phyloP scores from a whole-genome alignment of 2,888 invertebrate genomes.

The Fabriciana adippe region DNA sequence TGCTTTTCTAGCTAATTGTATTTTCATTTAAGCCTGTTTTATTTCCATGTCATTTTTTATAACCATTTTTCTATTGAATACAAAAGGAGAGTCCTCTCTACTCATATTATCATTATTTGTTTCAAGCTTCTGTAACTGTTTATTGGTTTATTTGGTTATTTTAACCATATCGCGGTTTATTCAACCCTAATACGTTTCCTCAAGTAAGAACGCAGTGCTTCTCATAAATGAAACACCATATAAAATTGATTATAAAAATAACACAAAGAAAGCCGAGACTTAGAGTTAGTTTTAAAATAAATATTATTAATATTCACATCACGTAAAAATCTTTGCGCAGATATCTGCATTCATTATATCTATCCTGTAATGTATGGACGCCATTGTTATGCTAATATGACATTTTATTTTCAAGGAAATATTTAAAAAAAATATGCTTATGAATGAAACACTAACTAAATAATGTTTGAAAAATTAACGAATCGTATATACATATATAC shows the following conservation, averaged over 20 bases:
- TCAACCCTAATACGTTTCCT: too few relatives aligned
- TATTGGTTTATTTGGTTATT: too few relatives aligned
- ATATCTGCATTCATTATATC: slow-evolving; percentile 32
- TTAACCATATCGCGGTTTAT: too few relatives aligned
- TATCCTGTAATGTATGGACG: slow-evolving; percentile 26
- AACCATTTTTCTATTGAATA: too few relatives aligned
- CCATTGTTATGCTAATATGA: slow-evolving; percentile 34
- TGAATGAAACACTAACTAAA: neutral
- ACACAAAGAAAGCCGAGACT: neutral
- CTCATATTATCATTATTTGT: too few relatives aligned
- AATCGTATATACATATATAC: neutral
- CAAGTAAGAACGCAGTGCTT: too few relatives aligned
- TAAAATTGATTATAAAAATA: neutral
- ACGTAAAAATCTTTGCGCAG: slow-evolving; percentile 30
- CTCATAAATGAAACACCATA: too few relatives aligned
- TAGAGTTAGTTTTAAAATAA: neutral
- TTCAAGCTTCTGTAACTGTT: too few relatives aligned
- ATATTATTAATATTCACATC: slow-evolving; percentile 14
- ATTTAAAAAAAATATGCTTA: slow-evolving; percentile 2
- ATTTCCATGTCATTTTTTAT: too few relatives aligned
- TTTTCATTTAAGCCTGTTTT: too few relatives aligned
- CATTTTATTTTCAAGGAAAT: slow-evolving; percentile 25
- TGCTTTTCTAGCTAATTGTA: too few relatives aligned
- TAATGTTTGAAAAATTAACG: neutral
- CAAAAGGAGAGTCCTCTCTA: too few relatives aligned